phyloP scores from a whole-genome alignment of 2,113 vertebrate species.

The Catharus minimus region DNA sequence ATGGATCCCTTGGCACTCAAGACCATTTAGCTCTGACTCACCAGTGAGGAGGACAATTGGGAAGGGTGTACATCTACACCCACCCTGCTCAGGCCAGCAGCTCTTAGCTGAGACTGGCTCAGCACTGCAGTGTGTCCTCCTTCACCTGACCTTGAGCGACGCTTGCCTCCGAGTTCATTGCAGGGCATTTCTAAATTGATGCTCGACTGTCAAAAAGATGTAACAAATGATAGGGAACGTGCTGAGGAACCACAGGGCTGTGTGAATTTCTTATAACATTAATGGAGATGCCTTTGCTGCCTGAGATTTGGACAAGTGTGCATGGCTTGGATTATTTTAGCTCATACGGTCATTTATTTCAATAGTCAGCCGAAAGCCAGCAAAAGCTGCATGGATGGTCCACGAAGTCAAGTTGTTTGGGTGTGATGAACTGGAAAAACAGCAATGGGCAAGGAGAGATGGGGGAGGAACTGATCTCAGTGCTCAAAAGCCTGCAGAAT shows the following conservation, averaged over 20 bases:
- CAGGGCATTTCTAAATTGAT: slow-evolving; percentile 43
- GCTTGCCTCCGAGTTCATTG: not conserved
- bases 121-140: not conserved
- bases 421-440: not conserved
- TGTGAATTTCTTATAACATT: not conserved
- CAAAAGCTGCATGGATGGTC: not conserved
- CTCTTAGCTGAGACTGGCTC: not conserved
- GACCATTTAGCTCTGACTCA: not conserved
- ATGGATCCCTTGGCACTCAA: not conserved
- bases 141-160: not conserved
- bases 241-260: slow-evolving; percentile 6
- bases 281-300: not conserved
- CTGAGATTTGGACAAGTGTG: slow-evolving; percentile 6
- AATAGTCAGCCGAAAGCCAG: slow-evolving; percentile 2
- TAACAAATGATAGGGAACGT: slow-evolving; percentile 38
- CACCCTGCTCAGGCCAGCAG: not conserved
- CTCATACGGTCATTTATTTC: not conserved
- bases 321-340: not conserved
- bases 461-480: not conserved
- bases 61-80: not conserved
- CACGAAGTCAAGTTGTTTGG: not conserved
- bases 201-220: slow-evolving; percentile 14
- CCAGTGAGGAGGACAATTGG: not conserved
- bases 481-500: not conserved
- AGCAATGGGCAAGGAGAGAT: not conserved